A percentile compares a stretch with the other conserved stretches of the same genome.
Conservation (phyloP, 2,113 vertebrate species). For the Cryptotis parvus region DNA sequence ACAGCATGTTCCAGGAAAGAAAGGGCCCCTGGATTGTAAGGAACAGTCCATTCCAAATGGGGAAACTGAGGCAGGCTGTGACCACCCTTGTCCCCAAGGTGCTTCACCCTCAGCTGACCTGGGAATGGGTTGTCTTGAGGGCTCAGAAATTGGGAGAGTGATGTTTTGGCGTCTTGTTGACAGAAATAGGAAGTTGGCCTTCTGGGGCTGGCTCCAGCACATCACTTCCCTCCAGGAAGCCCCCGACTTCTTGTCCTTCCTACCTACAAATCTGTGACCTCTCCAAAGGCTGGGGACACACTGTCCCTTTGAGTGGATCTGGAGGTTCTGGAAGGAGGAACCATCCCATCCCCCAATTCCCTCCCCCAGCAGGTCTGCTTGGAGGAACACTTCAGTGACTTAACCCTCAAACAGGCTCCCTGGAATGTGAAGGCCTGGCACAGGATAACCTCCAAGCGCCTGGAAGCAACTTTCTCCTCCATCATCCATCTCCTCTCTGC, state of each 20-base stretch:
- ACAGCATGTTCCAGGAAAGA: background rate
- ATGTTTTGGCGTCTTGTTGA: background rate
- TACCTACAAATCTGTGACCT: background rate
- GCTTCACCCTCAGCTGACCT: background rate
- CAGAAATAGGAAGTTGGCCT: background rate
- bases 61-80: conserved; percentile 32
- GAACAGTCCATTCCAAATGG: background rate
- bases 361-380: background rate
- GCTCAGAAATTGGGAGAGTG: background rate
- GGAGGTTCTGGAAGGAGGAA: background rate
- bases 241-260: background rate
- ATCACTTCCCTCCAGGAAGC: conserved; percentile 9
- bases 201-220: background rate
- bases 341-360: background rate
- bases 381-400: background rate
- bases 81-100: too few species aligned
- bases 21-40: background rate
- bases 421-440: rapidly evolving
- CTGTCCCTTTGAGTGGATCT: background rate
- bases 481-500: background rate
- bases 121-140: rapidly evolving
- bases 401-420: background rate
- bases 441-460: background rate
- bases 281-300: background rate
- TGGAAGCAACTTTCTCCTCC: conserved; percentile 7